These are phyloP conservation scores for Plestiodon gilberti DNA, from an alignment of 2,113 vertebrate species.

Conservation along the genomic window DNA sequence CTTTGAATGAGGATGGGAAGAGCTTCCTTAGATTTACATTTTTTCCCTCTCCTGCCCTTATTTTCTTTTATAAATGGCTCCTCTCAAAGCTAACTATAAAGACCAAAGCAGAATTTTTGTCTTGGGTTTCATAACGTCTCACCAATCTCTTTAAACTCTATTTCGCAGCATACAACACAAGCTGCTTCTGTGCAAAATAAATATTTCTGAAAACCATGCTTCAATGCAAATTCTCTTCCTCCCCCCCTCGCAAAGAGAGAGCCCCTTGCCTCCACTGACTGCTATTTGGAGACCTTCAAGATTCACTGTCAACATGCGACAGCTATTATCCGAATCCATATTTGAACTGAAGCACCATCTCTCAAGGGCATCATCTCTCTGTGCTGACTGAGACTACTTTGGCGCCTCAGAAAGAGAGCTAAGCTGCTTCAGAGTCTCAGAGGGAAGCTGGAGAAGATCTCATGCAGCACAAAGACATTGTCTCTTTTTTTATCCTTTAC, in stretches of 20 bases:
- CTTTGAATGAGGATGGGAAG: background rate
- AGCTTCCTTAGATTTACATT: background rate
- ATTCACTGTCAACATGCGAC: conserved; percentile 33
- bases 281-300: conserved; percentile 45
- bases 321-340: conserved; percentile 61
- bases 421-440: conserved; percentile 35
- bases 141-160: background rate
- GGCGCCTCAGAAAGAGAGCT: conserved; percentile 41
- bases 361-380: conserved; percentile 42
- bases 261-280: background rate
- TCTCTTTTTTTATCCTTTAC: background rate
- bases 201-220: background rate
- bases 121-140: conserved; percentile 17
- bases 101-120: conserved; percentile 13
- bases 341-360: conserved; percentile 40
- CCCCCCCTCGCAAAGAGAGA: conserved; percentile 23
- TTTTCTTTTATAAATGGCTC: conserved; percentile 29
- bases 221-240: conserved; percentile 4
- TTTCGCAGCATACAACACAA: conserved; percentile 40
- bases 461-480: background rate
- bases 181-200: background rate
- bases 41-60: background rate
- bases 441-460: conserved; percentile 12
- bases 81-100: background rate
- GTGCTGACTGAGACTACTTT: conserved; percentile 37